Evolutionary conservation across 2,113 vertebrate species (phyloP).

Genomic region (Zosterops lateralis): DNA sequence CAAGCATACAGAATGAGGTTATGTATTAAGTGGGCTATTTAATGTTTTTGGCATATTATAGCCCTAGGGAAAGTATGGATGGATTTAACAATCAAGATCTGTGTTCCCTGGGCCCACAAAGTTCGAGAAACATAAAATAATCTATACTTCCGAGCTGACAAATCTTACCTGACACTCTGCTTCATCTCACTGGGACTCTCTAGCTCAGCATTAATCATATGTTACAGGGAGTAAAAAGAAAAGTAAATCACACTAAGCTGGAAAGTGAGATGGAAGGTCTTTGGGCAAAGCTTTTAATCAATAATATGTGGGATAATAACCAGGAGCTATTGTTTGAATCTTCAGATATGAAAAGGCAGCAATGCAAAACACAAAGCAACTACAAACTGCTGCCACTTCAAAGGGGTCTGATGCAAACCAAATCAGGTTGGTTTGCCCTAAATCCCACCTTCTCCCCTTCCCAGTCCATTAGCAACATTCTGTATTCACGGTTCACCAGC

Average conservation of each 20-base stretch:
- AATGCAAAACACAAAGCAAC: constrained; percentile 59
- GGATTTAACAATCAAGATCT: constrained; percentile 87
- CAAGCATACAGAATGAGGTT: constrained; percentile 90
- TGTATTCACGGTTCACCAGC: background rate
- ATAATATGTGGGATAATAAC: constrained; percentile 82
- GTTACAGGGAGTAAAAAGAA: constrained; percentile 82
- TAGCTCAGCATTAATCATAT: constrained; percentile 90
- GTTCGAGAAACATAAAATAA: constrained; percentile 91
- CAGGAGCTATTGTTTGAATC: constrained; percentile 82
- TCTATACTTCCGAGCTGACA: constrained; percentile 92
- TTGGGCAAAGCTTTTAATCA: constrained; percentile 86
- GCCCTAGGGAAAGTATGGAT: constrained; percentile 83
- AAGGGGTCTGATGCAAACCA: constrained; percentile 12
- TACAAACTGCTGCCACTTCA: constrained; percentile 10
- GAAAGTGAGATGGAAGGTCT: constrained; percentile 87
- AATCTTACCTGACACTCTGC: constrained; percentile 87
- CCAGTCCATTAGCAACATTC: constrained; percentile 12
- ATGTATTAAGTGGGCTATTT: constrained; percentile 96
- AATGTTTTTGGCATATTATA: constrained; percentile 90
- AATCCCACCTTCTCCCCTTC: background rate
- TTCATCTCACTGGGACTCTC: constrained; percentile 81
- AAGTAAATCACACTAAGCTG: constrained; percentile 82
- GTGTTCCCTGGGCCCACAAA: constrained; percentile 85
- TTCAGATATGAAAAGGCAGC: constrained; percentile 65
- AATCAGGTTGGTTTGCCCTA: background rate